Evolutionary conservation across 2,888 invertebrate species (phyloP).

Genomic region (Phyllotreta cruciferae): DNA sequence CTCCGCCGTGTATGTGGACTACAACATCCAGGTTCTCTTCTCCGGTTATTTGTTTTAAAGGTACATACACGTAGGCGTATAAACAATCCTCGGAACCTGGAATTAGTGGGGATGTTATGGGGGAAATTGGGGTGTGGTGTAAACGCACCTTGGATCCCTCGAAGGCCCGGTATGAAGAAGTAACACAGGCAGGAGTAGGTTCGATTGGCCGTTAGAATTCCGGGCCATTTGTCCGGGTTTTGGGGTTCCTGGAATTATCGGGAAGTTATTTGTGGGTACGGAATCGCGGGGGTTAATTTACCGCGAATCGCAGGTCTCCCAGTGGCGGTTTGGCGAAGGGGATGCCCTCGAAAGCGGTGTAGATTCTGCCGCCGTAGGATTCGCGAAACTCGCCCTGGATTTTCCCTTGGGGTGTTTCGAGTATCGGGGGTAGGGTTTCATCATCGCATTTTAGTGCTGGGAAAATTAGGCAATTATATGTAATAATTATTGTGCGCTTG

Average conservation of each 20-base stretch:
- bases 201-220: slow-evolving; percentile 45
- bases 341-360: slow-evolving; percentile 48
- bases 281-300: slow-evolving; percentile 32
- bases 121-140: not conserved
- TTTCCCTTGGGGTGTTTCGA: slow-evolving; percentile 41
- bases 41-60: slow-evolving; percentile 59
- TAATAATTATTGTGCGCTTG: too few relatives aligned
- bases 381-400: slow-evolving; percentile 41
- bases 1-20: slow-evolving; percentile 62
- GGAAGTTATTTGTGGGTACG: not conserved
- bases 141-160: slow-evolving; percentile 67
- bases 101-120: not conserved
- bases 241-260: slow-evolving; percentile 44
- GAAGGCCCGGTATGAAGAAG: slow-evolving; percentile 57
- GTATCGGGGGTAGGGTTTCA: not conserved
- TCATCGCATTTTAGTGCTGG: not conserved
- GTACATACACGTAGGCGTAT: slow-evolving; percentile 69
- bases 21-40: slow-evolving; percentile 59
- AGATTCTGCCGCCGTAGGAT: slow-evolving; percentile 45
- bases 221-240: slow-evolving; percentile 49
- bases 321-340: slow-evolving; percentile 49
- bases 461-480: too few relatives aligned
- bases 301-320: slow-evolving; percentile 46
- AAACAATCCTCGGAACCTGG: slow-evolving; percentile 73
- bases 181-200: slow-evolving; percentile 49